phyloP scores from a whole-genome alignment of 2,888 invertebrate species.

The Cryptocephalus moraei region DNA sequence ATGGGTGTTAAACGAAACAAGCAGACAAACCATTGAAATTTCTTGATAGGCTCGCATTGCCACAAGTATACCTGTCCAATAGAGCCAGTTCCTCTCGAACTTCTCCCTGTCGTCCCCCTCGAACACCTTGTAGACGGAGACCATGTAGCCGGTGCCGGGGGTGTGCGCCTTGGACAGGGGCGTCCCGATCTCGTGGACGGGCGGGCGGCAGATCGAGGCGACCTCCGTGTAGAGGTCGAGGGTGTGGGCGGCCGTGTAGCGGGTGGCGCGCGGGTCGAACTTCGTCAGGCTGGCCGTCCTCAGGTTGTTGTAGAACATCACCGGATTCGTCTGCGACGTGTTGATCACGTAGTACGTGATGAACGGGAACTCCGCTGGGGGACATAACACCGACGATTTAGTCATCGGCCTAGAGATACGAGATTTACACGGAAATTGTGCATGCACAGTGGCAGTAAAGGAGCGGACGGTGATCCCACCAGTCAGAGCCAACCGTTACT shows the following conservation, averaged over 20 bases:
- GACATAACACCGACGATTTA: background rate
- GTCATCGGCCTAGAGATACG: too few relatives aligned
- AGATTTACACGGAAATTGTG: too few relatives aligned
- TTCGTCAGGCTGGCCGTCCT: slow-evolving; percentile 73
- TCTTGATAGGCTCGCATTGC: too few relatives aligned
- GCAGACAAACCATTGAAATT: too few relatives aligned
- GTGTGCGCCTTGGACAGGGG: slow-evolving; percentile 69
- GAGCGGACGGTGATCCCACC: too few relatives aligned
- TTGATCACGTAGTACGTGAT: slow-evolving; percentile 87
- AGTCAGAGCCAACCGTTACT: too few relatives aligned
- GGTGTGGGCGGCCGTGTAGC: slow-evolving; percentile 81
- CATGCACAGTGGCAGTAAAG: too few relatives aligned
- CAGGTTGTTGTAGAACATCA: slow-evolving; percentile 76
- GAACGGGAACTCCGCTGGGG: slow-evolving; percentile 79
- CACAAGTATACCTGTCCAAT: slow-evolving; percentile 80
- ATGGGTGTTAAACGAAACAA: too few relatives aligned
- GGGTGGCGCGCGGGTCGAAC: slow-evolving; percentile 70
- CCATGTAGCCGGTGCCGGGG: slow-evolving; percentile 77
- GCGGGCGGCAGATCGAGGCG: slow-evolving; percentile 82
- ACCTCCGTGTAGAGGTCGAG: slow-evolving; percentile 83
- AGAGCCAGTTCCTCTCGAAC: slow-evolving; percentile 89
- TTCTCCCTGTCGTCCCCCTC: slow-evolving; percentile 89
- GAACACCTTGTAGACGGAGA: slow-evolving; percentile 89
- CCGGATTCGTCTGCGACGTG: slow-evolving; percentile 74
- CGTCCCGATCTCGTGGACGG: slow-evolving; percentile 67